Base-by-base conservation (phyloP, 2,113 vertebrate species). In the Rhynchopsitta pachyrhyncha region DNA sequence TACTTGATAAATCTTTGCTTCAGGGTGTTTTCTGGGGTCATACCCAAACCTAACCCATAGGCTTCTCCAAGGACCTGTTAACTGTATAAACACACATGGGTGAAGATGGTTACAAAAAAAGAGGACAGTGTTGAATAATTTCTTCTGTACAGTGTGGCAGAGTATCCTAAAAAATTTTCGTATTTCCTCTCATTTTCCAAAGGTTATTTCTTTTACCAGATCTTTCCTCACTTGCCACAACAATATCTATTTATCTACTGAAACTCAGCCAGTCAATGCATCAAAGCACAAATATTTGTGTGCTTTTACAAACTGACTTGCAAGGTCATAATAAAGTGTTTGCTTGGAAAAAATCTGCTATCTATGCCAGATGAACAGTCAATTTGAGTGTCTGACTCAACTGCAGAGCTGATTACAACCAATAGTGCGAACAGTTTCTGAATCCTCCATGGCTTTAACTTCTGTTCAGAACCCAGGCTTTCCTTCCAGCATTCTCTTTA, bases 41-140 rank as follows among this genome's bases (percentile, higher is more conserved):
- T 99, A 99, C 33, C 99, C 98, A 59, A 99, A 98, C 75, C 98
- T 98, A 73, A 99, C 98, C 99, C 99, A 99, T 53, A 99, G 97
- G 95, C 99, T 99, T 90, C 99, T 99, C 99, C 99, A 99, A 6
- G 99, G 99, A 14, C 99, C 99, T 5, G 99, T 99, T 89, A 99
- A 97, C 99, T 99, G 82, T 18, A 95, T n/a, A 63, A 92, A 92
- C 17, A 92, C 69, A 85, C 1, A 83, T 3, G 17, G 31, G 35
- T 13, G 53, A n/a, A 77, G 12, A 27, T 6, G 37, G 35, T 94
- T 81, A 81, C 42, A 49, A 39, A 44, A 31, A 42, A 11, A 1
- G 7, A 66, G 15, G 17, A n/a, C 29, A n/a, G 49, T 27, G n/a
- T 19, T 53, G 24, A 27, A 88, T 29, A 33, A n/a, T 28, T 64